phyloP scores from a whole-genome alignment of 2,888 invertebrate species.

The Limenitis camilla region DNA sequence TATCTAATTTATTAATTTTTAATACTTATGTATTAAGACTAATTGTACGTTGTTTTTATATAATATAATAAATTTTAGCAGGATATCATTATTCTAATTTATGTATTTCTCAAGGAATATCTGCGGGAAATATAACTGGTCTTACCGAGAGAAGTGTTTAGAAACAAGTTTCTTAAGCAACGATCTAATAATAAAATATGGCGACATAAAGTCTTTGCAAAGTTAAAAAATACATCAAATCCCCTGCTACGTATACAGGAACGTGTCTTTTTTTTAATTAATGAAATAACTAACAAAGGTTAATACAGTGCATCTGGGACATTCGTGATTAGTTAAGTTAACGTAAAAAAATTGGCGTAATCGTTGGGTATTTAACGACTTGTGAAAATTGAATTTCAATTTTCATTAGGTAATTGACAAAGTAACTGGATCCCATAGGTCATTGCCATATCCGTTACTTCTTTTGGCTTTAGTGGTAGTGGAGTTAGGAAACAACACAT shows the following conservation, averaged over 20 bases:
- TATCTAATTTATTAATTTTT: not conserved
- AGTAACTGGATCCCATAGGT: no score
- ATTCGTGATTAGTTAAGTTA: constrained; percentile 44
- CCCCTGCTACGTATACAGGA: not conserved
- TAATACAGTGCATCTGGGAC: constrained; percentile 16
- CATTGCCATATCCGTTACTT: no score
- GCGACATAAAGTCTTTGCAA: constrained; percentile 3
- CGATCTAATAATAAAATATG: constrained; percentile 4
- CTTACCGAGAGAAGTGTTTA: constrained; percentile 7
- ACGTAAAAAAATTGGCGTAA: constrained; percentile 59
- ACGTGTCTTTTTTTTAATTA: constrained; percentile 5
- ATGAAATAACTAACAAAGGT: constrained; percentile 12
- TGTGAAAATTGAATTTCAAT: no score
- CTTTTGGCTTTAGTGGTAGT: no score
- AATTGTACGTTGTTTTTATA: not conserved
- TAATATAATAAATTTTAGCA: not conserved
- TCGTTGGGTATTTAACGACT: constrained; percentile 25
- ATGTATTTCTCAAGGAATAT: constrained; percentile 9
- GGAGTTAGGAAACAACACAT: no score
- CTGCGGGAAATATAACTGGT: constrained; percentile 10
- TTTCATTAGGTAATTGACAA: no score
- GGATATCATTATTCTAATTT: constrained; percentile 1
- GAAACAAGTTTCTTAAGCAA: constrained; percentile 13
- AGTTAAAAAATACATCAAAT: not conserved
- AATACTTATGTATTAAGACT: not conserved